Evolutionary conservation across 1,140 invertebrate species (phyloP).

Genomic region (Drosophila leontia): DNA sequence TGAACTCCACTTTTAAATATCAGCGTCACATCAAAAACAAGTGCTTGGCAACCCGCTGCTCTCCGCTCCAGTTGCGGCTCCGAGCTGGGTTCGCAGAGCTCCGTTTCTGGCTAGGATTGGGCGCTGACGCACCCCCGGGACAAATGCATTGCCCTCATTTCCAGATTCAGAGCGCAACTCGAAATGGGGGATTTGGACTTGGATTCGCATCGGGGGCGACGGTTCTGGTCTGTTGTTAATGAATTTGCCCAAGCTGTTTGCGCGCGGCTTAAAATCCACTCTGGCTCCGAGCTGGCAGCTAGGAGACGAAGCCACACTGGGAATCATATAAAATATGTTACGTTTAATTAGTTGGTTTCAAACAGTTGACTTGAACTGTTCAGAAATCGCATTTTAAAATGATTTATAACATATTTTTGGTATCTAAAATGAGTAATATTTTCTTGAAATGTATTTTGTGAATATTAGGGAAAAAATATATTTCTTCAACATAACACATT

Average conservation of each 20-base stretch:
- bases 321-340: neutral
- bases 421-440: neutral
- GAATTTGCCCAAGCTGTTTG: conserved; percentile 58
- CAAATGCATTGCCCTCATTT: conserved; percentile 78
- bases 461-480: too few species aligned
- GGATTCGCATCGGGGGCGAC: conserved; percentile 13
- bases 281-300: conserved; percentile 5
- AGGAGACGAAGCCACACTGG: conserved; percentile 11
- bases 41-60: conserved; percentile 62
- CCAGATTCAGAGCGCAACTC: conserved; percentile 54
- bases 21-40: conserved; percentile 78
- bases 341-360: neutral
- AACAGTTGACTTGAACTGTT: neutral
- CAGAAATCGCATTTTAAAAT: neutral
- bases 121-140: conserved; percentile 50
- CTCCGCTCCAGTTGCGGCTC: conserved; percentile 4
- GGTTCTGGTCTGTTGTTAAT: conserved; percentile 43
- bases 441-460: too few species aligned
- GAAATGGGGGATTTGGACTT: conserved; percentile 7
- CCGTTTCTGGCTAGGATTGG: conserved; percentile 28
- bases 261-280: conserved; percentile 38
- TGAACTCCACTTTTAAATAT: conserved; percentile 78
- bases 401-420: too few species aligned
- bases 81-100: neutral
- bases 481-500: too few species aligned